Evolutionary conservation across 2,888 invertebrate genomes (phyloP).

Genomic region (Tetragonula carbonaria): DNA sequence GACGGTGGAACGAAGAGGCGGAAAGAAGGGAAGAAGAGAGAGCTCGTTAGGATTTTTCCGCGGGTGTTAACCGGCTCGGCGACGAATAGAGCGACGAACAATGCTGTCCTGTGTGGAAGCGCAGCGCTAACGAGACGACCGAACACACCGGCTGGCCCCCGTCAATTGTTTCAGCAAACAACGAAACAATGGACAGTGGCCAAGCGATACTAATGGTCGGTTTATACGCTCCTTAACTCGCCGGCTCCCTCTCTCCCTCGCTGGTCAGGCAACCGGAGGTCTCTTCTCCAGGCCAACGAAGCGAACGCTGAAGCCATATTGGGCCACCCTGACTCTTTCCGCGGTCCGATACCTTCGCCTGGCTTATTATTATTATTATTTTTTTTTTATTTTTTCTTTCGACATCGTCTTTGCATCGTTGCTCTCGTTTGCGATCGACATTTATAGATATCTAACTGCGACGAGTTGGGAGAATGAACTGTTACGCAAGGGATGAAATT

Average conservation of each 20-base stretch:
- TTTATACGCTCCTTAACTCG: conserved; percentile 80
- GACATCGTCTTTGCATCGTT: neutral
- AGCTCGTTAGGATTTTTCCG: conserved; percentile 84
- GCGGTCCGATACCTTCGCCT: conserved; percentile 11
- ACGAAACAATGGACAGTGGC: conserved; percentile 80
- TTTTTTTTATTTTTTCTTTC: neutral
- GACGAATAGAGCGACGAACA: conserved; percentile 73
- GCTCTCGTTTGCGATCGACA: conserved; percentile 3
- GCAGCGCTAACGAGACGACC: conserved; percentile 80
- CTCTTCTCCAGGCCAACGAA: conserved; percentile 47
- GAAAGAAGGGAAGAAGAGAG: conserved; percentile 28
- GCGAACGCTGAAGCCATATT: conserved; percentile 54
- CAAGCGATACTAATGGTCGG: conserved; percentile 79
- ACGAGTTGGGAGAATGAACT: no score
- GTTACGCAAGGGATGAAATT: no score
- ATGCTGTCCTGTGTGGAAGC: conserved; percentile 77
- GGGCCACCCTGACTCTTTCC: conserved; percentile 59
- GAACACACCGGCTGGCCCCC: conserved; percentile 82
- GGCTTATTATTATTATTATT: no score
- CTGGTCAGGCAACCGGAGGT: conserved; percentile 28
- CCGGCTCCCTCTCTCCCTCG: conserved; percentile 50
- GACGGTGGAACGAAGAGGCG: neutral
- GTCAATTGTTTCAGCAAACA: conserved; percentile 83
- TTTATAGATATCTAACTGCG: neutral
- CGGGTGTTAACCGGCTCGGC: conserved; percentile 79